Percentiles rank a stretch among this genome's conserved stretches.
Evolutionary conservation across 2,113 vertebrate species (phyloP).

Genomic region (Notechis scutatus): DNA sequence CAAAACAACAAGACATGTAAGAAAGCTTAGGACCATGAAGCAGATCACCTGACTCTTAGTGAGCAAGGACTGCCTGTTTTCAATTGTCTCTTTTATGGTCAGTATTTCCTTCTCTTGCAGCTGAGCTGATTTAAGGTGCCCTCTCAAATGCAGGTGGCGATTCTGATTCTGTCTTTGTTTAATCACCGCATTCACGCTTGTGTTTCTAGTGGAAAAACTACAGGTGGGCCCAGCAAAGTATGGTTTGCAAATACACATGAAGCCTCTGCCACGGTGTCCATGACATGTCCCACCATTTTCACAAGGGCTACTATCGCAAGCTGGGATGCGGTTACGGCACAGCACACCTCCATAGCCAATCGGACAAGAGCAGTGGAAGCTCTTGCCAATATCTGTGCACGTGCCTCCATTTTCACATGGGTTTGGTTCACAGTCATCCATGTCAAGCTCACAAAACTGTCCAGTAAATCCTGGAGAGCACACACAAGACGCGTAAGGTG

Average conservation of each 20-base stretch:
- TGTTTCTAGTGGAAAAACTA: constrained; percentile 55
- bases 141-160: constrained; percentile 73
- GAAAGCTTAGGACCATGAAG: constrained; percentile 87
- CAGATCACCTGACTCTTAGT: constrained; percentile 89
- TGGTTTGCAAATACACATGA: constrained; percentile 77
- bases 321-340: constrained; percentile 72
- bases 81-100: constrained; percentile 85
- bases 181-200: constrained; percentile 50
- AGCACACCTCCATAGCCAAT: constrained; percentile 77
- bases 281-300: constrained; percentile 81
- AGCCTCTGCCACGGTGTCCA: constrained; percentile 71
- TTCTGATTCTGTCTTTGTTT: constrained; percentile 69
- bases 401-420: constrained; percentile 86
- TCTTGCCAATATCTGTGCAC: constrained; percentile 75
- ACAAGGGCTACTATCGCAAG: constrained; percentile 75
- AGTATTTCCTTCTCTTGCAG: constrained; percentile 78
- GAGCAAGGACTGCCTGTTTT: constrained; percentile 73
- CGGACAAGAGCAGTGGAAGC: constrained; percentile 81
- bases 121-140: constrained; percentile 76
- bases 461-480: constrained; percentile 86
- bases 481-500: constrained; percentile 75
- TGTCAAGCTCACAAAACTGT: constrained; percentile 81
- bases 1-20: constrained; percentile 89
- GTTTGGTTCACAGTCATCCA: constrained; percentile 79
- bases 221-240: constrained; percentile 80